Evolutionary conservation across 2,113 vertebrate genomes (phyloP), one percentile per base, ranked within the genome.

Genomic region (Pterophyllum scalare): DNA sequence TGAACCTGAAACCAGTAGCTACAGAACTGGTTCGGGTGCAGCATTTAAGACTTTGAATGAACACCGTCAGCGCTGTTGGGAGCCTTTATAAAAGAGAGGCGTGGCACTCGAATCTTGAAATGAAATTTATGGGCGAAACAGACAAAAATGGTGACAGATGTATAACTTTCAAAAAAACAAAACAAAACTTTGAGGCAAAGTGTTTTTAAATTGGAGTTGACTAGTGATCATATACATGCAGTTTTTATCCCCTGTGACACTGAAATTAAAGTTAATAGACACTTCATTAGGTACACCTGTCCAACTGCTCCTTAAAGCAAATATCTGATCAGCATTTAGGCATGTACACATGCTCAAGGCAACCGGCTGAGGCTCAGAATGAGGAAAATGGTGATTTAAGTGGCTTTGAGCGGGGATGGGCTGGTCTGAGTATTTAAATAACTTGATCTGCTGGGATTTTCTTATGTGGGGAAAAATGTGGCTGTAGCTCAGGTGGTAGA

Each of bases 1-100:
- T 84, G 70, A 85, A 57, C 78, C 86, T 81, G 75, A 85, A 87
- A 60, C 82, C 46, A 33, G 70, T 89, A 54, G 76, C 70, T 3
- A 14, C 24, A 17, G 52, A 65, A 56, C 59, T 3, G 24, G 15
- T 75, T 88, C 35, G 49, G 43, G 64, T 60, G 14, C 43, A 64
- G 67, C 6, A 17, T 56, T 80, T 31, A 52, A 52, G 13, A n/a
- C 67, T 31, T n/a, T 52, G 6, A 13, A 17, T n/a, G 46, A 72
- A 54, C 19, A 33, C 43, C 12, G 19, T 33, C 2, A 14, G 26
- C 54, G 26, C 31, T 52, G 46, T 49, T 26, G 52, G 52, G 46
- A 11, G 13, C 31, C 26, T 1, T 9, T 70, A 26, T 70, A 28
- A 70, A 28, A 72, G 26, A 17, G 4, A 52, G 28, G 28, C 19